Evolutionary conservation across 2,113 vertebrate species (phyloP).

Genomic region (Otis tarda): DNA sequence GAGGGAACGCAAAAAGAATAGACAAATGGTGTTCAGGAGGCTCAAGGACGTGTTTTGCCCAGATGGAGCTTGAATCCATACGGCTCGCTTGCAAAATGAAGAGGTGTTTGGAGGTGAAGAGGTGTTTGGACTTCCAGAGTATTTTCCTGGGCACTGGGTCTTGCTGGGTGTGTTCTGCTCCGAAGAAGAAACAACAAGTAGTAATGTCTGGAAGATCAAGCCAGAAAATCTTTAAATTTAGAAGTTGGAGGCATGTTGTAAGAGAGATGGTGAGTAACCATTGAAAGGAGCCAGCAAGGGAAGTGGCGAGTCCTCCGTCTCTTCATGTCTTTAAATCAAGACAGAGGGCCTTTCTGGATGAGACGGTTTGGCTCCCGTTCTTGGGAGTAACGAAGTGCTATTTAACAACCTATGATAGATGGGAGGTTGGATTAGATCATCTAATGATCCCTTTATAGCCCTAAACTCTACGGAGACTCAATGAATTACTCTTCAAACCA

Average conservation of each 20-base stretch:
- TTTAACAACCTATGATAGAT: neutral
- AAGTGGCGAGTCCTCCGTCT: neutral
- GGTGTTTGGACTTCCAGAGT: neutral
- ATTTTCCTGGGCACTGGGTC: constrained; percentile 6
- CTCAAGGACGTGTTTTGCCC: neutral
- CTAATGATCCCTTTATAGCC: neutral
- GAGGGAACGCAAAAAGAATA: neutral
- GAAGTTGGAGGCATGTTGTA: constrained; percentile 24
- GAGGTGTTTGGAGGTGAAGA: neutral
- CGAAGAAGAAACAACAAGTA: constrained; percentile 34
- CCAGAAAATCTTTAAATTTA: constrained; percentile 42
- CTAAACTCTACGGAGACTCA: neutral
- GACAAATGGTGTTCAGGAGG: neutral
- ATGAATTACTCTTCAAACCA: neutral
- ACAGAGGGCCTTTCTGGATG: neutral
- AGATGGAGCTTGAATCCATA: neutral
- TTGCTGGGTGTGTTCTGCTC: constrained; percentile 2
- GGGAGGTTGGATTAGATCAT: constrained; percentile 9
- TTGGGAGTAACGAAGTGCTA: neutral
- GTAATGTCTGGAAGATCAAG: constrained; percentile 48
- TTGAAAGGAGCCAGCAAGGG: constrained; percentile 7
- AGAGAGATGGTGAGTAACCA: constrained; percentile 9
- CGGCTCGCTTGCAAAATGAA: neutral
- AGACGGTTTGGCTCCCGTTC: neutral
- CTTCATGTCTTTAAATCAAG: neutral